Percentiles rank a stretch among this genome's conserved stretches.
Conservation (phyloP, 2,797 vertebrate species). For the Rhabdomys pumilio region DNA sequence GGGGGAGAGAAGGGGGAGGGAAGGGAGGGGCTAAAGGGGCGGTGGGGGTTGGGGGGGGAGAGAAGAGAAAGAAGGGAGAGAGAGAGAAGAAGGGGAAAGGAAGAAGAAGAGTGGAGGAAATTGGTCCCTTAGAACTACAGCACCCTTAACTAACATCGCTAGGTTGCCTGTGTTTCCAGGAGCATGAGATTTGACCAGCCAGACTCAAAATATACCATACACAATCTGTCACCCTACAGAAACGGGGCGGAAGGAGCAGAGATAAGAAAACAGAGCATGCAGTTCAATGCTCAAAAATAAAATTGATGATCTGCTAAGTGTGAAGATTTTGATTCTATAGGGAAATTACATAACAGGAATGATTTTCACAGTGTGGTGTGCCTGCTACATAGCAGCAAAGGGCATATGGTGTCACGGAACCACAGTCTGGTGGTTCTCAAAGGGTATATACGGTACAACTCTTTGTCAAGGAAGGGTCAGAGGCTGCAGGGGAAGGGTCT, state of each 20-base stretch:
- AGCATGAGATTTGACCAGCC: background rate
- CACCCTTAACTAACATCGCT: background rate
- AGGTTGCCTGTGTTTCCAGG: slow-evolving; percentile 29
- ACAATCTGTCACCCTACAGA: background rate
- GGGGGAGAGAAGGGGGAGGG: background rate
- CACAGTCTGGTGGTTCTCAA: background rate
- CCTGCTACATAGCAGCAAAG: background rate
- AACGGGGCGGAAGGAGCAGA: background rate
- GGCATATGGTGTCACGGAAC: background rate
- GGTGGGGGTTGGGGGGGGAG: background rate
- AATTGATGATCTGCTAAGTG: background rate
- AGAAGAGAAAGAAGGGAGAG: background rate
- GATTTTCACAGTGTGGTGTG: background rate
- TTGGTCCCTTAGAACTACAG: background rate
- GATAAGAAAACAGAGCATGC: slow-evolving; percentile 39
- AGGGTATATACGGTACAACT: background rate
- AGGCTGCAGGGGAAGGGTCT: background rate
- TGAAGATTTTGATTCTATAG: slow-evolving; percentile 48
- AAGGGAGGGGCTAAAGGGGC: background rate
- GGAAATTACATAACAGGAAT: slow-evolving; percentile 51
- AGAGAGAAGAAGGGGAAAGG: too few species aligned
- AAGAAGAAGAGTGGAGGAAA: background rate
- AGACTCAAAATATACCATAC: slow-evolving; percentile 13
- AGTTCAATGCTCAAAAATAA: slow-evolving; percentile 67
- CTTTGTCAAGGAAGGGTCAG: slow-evolving; percentile 15